These are phyloP conservation scores for Drosophila melanogaster DNA, from an alignment of 1,140 invertebrate genomes.

Conservation along the genomic window Release_6_plus_ISO1_MT NT_037436.4:4017001-4017500, in stretches of 20 bases:
- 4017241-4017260: slow-evolving; percentile 69
- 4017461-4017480: slow-evolving; percentile 73
- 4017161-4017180: slow-evolving; percentile 55
- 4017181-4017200: slow-evolving; percentile 52
- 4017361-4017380: slow-evolving; percentile 79
- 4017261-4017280: slow-evolving; percentile 33
- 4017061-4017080: background rate
- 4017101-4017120: slow-evolving; percentile 39
- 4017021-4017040: no score
- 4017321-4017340: slow-evolving; percentile 21
- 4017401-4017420: slow-evolving; percentile 64
- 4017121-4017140: slow-evolving; percentile 70
- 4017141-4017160: slow-evolving; percentile 76
- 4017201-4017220: slow-evolving; percentile 68
- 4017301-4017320: slow-evolving; percentile 37
- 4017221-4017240: slow-evolving; percentile 70
- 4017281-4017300: slow-evolving; percentile 72
- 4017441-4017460: slow-evolving; percentile 16
- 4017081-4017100: slow-evolving; percentile 58
- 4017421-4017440: slow-evolving; percentile 33
- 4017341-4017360: slow-evolving; percentile 58
- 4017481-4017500: slow-evolving; percentile 77
- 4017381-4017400: slow-evolving; percentile 77
- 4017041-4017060: background rate
- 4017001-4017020: no score